A percentile compares a stretch with the other conserved stretches of the same genome.
phyloP scores from a whole-genome alignment of 2,888 invertebrate genomes.

The Steinernema scapterisci region DNA sequence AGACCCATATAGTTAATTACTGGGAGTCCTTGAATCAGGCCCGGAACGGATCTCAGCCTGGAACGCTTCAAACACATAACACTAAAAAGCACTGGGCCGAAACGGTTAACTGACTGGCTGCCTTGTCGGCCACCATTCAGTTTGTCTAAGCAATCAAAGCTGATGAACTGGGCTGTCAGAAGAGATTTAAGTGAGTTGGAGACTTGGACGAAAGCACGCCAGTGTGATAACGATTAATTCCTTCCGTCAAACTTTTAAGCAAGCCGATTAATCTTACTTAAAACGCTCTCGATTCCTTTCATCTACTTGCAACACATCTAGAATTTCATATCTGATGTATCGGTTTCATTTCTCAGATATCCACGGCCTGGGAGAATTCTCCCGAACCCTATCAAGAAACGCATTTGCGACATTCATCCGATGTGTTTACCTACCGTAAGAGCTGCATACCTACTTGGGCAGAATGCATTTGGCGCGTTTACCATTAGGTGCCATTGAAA shows the following conservation, averaged over 20 bases:
- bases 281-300: background rate
- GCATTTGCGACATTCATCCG: no score
- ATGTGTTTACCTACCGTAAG: background rate
- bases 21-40: constrained; percentile 8
- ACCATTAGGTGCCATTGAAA: constrained; percentile 21
- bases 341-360: background rate
- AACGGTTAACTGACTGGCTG: background rate
- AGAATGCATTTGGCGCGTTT: background rate
- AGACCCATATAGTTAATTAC: constrained; percentile 30
- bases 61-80: background rate
- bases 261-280: constrained; percentile 22
- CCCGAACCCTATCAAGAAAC: no score
- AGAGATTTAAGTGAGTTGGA: background rate
- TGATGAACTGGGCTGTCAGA: constrained; percentile 17
- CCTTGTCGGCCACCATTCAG: background rate
- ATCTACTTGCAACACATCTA: background rate
- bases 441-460: background rate
- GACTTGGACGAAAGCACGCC: background rate
- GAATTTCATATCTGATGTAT: background rate
- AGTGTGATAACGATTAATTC: constrained; percentile 27
- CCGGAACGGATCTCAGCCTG: background rate
- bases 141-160: constrained; percentile 19
- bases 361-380: background rate
- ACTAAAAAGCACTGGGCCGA: constrained; percentile 12
- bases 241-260: constrained; percentile 1